Evolutionary conservation across 2,888 invertebrate species (phyloP).

Genomic region (Cantharis rufa): DNA sequence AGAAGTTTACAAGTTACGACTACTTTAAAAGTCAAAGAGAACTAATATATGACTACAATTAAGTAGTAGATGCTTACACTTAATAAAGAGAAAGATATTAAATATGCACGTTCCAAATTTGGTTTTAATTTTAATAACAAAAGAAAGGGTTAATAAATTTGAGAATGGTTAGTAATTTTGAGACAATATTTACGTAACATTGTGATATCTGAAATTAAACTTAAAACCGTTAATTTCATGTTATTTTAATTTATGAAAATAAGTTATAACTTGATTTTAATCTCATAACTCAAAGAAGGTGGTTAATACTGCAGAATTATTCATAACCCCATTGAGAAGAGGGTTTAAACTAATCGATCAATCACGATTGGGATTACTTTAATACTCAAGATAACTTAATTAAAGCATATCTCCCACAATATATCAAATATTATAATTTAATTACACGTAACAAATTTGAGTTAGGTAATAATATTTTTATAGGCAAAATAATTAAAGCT

Average conservation of each 20-base stretch:
- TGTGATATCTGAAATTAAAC: background rate
- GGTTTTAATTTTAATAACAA: background rate
- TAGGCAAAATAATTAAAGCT: background rate
- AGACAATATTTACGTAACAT: background rate
- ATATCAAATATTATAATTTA: background rate
- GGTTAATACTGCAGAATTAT: background rate
- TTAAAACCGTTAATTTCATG: background rate
- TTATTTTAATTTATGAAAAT: conserved; percentile 2
- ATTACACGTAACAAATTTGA: background rate
- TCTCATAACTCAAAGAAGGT: conserved; percentile 2
- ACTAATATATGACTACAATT: background rate
- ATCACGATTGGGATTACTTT: conserved; percentile 3
- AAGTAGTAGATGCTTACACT: background rate
- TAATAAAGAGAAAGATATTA: background rate
- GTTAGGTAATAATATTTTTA: background rate
- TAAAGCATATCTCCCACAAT: background rate
- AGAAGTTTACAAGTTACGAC: background rate
- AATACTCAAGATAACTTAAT: background rate
- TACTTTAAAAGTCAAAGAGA: background rate
- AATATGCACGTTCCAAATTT: background rate
- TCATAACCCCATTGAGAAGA: background rate
- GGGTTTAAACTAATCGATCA: conserved; percentile 1
- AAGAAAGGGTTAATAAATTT: background rate
- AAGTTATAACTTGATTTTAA: background rate
- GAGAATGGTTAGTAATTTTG: background rate